These are phyloP conservation scores for Crotalus helleri DNA, from an alignment of 2,113 vertebrate species.

Conservation along the genomic window DNA sequence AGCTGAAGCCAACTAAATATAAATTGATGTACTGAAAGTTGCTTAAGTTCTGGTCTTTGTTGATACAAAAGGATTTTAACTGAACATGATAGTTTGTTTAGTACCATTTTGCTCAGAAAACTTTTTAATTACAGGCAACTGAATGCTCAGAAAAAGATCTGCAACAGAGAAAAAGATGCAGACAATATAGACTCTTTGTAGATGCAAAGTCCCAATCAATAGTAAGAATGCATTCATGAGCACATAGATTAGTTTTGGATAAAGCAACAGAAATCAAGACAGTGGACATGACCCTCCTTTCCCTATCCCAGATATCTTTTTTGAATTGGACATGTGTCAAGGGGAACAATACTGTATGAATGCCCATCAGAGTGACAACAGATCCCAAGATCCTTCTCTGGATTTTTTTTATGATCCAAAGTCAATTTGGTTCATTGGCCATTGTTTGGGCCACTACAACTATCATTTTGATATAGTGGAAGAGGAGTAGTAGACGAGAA, in stretches of 20 bases:
- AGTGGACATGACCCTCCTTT: neutral
- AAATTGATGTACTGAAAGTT: neutral
- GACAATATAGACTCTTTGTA: neutral
- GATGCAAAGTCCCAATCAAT: neutral
- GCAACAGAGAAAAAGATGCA: neutral
- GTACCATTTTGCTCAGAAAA: neutral
- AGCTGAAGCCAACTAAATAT: slow-evolving; percentile 9
- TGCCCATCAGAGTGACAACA: neutral
- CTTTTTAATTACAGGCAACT: fast-evolving
- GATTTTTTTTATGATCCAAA: neutral
- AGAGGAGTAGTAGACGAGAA: neutral
- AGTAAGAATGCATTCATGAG: neutral
- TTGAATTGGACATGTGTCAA: neutral
- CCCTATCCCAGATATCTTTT: neutral
- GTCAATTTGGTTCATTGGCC: neutral
- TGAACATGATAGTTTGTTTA: neutral
- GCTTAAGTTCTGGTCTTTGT: neutral
- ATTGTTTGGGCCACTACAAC: neutral
- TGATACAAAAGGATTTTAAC: neutral
- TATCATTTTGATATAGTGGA: neutral
- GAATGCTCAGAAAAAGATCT: neutral
- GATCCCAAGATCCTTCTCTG: neutral
- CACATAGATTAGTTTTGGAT: neutral
- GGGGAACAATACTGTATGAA: neutral
- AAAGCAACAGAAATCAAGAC: neutral